Evolutionary conservation across 2,797 vertebrate genomes (phyloP), one percentile per base, ranked within the genome.

Genomic region (Anguilla obscura): DNA sequence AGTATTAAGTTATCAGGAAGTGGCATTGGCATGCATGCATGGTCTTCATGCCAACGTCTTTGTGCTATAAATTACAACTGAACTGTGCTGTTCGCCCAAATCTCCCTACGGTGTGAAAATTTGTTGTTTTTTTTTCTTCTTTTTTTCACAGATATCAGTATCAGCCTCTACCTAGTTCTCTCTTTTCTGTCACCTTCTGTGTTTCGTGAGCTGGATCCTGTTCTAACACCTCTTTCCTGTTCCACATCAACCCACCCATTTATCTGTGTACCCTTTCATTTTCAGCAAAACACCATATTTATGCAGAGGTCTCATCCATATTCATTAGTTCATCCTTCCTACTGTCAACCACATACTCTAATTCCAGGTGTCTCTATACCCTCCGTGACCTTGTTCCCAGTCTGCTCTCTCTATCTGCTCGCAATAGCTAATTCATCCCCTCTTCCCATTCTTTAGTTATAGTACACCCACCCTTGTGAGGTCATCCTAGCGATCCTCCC

Each of bases 401-500:
- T 74, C 60, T 66, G 4, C 24, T n/a, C 27, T 30, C 69, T 74
- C 12, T 74, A 30, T 36, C 27, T 36, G 30, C 69, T 45, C 74
- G 2, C 45, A 40, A 1, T 56, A 90, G 88, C 86, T 60, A 89
- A 83, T 36, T 30, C 91, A 88, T 91, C 87, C 91, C 74, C 89
- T 87, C 90, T 89, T 74, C 84, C 89, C 50, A 54, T 87, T 36
- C 30, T 63, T 24, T 45, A 54, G 7, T 60, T 54, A 4, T 4
- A 45, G 40, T 45, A 45, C 58, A 79, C 74, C 36, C 69, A 36
- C 30, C 27, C 27, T 21, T 79, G 36, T 79, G 36, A 79, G 30
- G 21, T 58, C 52, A 14, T 24, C 9, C 10, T 52, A 14, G 8
- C n/a, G 69, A 0, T 48, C 79, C 74, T 54, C 45, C 66, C 21